Conservation (phyloP, 2,888 invertebrate genomes). For the Seira musarum region DNA sequence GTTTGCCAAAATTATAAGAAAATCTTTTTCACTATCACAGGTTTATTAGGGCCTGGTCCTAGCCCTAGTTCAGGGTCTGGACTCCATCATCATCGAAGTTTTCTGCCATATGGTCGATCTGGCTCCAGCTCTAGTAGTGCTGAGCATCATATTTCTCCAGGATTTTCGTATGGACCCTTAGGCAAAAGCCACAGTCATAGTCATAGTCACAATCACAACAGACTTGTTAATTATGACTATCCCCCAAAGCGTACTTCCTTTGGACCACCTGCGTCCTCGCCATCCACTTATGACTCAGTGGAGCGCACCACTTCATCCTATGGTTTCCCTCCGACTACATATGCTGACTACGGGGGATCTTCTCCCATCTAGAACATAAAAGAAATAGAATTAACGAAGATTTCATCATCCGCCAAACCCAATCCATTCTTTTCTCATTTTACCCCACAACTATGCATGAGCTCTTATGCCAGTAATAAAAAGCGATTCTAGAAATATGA, state of each 20-base stretch:
- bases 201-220: not conserved
- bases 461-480: too few relatives aligned
- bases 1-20: not conserved
- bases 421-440: too few relatives aligned
- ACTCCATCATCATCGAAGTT: not conserved
- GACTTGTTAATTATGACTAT: slow-evolving; percentile 21
- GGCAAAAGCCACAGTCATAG: slow-evolving; percentile 27
- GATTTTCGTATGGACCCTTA: slow-evolving; percentile 30
- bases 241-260: not conserved
- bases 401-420: too few relatives aligned
- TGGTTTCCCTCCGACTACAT: slow-evolving; percentile 16
- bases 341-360: slow-evolving; percentile 24
- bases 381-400: too few relatives aligned
- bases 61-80: not conserved
- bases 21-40: not conserved
- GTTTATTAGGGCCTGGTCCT: too few relatives aligned
- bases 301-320: slow-evolving; percentile 21
- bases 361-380: too few relatives aligned
- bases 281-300: slow-evolving; percentile 1
- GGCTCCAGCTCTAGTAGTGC: not conserved
- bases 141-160: slow-evolving; percentile 7
- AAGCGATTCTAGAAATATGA: too few relatives aligned
- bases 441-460: too few relatives aligned
- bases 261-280: not conserved
- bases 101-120: slow-evolving; percentile 16